Evolutionary conservation across 1,140 invertebrate species (phyloP).

Genomic region (Ridgeia piscesae): DNA sequence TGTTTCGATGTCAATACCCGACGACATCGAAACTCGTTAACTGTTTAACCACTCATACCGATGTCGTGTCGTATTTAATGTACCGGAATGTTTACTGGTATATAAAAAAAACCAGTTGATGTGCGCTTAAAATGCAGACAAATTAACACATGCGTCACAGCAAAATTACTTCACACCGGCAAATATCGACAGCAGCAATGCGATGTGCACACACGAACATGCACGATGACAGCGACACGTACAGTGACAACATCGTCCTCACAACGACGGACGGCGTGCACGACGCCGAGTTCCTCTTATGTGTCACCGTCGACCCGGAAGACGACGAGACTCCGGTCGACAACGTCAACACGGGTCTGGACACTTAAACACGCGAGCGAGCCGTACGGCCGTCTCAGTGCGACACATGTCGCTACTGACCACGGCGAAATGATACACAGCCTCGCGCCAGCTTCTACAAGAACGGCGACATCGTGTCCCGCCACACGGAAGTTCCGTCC

Average conservation of each 20-base stretch:
- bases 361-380: slow-evolving; percentile 49
- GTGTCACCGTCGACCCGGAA: slow-evolving; percentile 56
- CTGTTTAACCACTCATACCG: too few species aligned
- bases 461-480: slow-evolving; percentile 49
- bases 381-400: slow-evolving; percentile 51
- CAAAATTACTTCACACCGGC: slow-evolving; percentile 54
- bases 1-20: too few species aligned
- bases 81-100: too few species aligned
- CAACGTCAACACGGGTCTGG: slow-evolving; percentile 56
- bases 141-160: too few species aligned
- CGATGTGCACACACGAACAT: slow-evolving; percentile 58
- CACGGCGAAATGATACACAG: slow-evolving; percentile 50
- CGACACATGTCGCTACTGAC: slow-evolving; percentile 58
- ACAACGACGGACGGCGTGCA: slow-evolving; percentile 54
- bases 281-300: slow-evolving; percentile 57
- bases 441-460: slow-evolving; percentile 43
- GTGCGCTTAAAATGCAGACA: too few species aligned
- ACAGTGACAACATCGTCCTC: slow-evolving; percentile 59
- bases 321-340: slow-evolving; percentile 58
- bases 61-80: too few species aligned
- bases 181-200: slow-evolving; percentile 50
- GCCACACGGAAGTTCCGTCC: slow-evolving; percentile 45
- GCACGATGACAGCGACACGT: slow-evolving; percentile 56
- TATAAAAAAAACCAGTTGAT: too few species aligned
- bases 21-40: too few species aligned